A percentile compares a stretch with the other conserved stretches of the same genome.
These are phyloP conservation scores for Danio tinwini DNA, from an alignment of 2,797 vertebrate species.

Conservation along the genomic window DNA sequence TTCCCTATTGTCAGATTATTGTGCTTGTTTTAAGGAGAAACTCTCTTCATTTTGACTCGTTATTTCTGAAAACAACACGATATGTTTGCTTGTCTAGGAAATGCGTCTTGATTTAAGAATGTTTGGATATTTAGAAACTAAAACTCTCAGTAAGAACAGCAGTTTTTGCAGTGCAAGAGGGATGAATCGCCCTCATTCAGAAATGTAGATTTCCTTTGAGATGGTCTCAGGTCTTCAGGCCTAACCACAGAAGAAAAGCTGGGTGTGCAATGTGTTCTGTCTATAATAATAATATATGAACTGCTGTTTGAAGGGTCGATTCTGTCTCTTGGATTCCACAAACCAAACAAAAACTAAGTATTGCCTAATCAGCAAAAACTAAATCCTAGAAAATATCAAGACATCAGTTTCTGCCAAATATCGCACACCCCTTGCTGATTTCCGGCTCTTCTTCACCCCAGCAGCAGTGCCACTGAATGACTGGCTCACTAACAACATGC, in stretches of 20 bases:
- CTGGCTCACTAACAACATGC: neutral
- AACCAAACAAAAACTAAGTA: neutral
- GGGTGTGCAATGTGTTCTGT: neutral
- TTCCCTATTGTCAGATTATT: too few species aligned
- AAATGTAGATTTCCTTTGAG: too few species aligned
- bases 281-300: neutral
- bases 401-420: neutral
- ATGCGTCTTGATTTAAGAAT: too few species aligned
- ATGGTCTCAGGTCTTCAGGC: neutral
- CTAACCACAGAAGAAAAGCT: neutral
- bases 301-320: neutral
- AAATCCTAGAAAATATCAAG: neutral
- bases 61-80: too few species aligned
- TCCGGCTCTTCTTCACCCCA: neutral
- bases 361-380: neutral
- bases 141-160: too few species aligned
- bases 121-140: too few species aligned
- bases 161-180: too few species aligned
- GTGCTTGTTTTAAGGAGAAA: too few species aligned
- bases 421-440: constrained; percentile 2
- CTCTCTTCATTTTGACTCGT: too few species aligned
- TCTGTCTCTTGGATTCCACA: too few species aligned
- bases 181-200: too few species aligned
- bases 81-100: too few species aligned
- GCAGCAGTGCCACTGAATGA: constrained; percentile 48